These are phyloP conservation scores for Drosophila oshimai DNA, from an alignment of 1,140 invertebrate species.

Conservation along the genomic window DNA sequence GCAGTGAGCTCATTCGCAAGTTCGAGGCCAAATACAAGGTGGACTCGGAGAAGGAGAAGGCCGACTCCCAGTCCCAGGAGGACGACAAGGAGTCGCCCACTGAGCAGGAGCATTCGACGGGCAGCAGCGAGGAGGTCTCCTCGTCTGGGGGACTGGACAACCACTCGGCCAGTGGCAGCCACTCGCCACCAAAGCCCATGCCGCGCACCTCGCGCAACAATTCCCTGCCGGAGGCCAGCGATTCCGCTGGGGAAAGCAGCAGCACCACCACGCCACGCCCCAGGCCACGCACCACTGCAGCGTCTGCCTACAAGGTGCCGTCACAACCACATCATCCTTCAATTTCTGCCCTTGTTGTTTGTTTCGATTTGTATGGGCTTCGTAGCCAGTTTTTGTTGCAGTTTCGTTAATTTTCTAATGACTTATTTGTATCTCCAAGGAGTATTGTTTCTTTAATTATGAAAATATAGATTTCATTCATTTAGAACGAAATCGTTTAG, in stretches of 20 bases:
- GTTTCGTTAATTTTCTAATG: neutral
- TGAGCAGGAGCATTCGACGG: constrained; percentile 67
- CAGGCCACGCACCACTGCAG: constrained; percentile 88
- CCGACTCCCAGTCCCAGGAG: constrained; percentile 23
- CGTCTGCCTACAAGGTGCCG: constrained; percentile 81
- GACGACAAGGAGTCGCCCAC: constrained; percentile 75
- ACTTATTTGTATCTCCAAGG: neutral
- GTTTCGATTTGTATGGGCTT: neutral
- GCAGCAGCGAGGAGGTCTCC: constrained; percentile 74
- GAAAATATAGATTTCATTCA: too few species aligned
- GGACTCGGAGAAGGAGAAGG: constrained; percentile 72
- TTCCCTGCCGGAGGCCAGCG: constrained; percentile 84
- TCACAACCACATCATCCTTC: neutral
- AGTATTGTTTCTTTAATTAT: too few species aligned
- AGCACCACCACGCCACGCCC: constrained; percentile 85
- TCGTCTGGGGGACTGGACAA: constrained; percentile 54
- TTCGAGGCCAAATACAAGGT: constrained; percentile 81
- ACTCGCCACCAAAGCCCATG: constrained; percentile 89
- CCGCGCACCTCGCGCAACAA: constrained; percentile 87
- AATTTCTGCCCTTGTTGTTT: neutral
- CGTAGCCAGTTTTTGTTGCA: neutral
- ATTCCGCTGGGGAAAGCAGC: constrained; percentile 46
- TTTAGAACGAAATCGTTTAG: too few species aligned
- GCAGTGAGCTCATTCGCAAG: constrained; percentile 70
- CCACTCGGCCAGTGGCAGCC: constrained; percentile 57